Conservation (phyloP, 2,113 vertebrate species). For the Pluvianellus socialis region DNA sequence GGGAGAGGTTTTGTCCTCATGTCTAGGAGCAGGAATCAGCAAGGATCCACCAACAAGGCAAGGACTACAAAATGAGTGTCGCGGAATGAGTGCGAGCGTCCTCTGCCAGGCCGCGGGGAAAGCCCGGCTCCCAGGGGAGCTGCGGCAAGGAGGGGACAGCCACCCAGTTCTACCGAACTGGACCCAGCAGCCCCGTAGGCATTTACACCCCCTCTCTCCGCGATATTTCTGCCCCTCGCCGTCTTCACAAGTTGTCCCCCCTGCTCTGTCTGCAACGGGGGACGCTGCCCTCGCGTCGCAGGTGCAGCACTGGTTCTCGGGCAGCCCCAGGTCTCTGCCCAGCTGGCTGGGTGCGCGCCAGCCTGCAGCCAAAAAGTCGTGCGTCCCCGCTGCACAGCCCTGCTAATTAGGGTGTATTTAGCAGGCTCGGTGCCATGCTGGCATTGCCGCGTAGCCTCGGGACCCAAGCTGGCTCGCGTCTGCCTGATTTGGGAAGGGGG, state of each 20-base stretch:
- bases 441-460: neutral
- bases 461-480: neutral
- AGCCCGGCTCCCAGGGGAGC: neutral
- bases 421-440: neutral
- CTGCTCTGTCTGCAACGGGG: neutral
- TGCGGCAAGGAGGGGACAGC: neutral
- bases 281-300: neutral
- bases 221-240: neutral
- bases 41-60: neutral
- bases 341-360: fast-evolving
- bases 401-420: neutral
- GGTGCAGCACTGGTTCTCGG: neutral
- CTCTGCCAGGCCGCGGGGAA: neutral
- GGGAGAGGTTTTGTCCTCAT: neutral
- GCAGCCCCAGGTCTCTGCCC: neutral
- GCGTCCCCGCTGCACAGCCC: neutral
- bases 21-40: neutral
- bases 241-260: neutral
- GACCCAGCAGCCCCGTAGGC: neutral
- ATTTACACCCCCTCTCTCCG: neutral
- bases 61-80: fast-evolving
- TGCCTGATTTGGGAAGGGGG: neutral
- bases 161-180: neutral
- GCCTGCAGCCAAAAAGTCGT: neutral
- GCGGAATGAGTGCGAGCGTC: neutral